Conservation (phyloP, 2,888 invertebrate species). For the Volucella inflata region DNA sequence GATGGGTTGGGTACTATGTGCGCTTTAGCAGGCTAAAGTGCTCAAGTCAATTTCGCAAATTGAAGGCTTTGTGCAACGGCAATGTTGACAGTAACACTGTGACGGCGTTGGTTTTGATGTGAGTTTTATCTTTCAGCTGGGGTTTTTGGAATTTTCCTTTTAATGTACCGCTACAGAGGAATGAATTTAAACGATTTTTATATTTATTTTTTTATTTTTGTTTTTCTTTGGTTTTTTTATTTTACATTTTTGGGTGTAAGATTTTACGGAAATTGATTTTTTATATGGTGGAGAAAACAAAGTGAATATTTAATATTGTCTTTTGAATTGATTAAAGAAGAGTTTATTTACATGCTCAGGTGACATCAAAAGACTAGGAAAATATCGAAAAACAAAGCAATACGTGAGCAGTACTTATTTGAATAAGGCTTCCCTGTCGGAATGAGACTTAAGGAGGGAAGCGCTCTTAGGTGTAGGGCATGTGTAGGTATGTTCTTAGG, state of each 20-base stretch:
- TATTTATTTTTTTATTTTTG: no score
- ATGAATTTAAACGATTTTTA: constrained; percentile 24
- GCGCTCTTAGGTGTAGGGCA: no score
- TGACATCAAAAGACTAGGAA: constrained; percentile 1
- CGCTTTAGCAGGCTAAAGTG: constrained; percentile 39
- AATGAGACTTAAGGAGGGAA: no score
- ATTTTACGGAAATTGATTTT: constrained; percentile 59
- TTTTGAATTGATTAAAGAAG: constrained; percentile 25
- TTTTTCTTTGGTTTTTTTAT: no score
- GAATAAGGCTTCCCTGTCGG: no score
- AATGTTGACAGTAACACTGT: constrained; percentile 41
- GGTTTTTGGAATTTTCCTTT: constrained; percentile 15
- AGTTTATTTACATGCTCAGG: constrained; percentile 10
- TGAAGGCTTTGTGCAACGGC: constrained; percentile 67
- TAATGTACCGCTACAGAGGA: constrained; percentile 5
- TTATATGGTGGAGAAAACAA: constrained; percentile 18
- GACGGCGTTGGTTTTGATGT: constrained; percentile 28
- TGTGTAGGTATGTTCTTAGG: no score
- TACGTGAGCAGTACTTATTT: no score
- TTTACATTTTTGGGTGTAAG: not conserved
- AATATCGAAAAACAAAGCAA: no score
- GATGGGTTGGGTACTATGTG: not conserved
- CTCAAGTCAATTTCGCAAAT: constrained; percentile 70
- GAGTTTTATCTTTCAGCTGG: constrained; percentile 43
- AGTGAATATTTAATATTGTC: constrained; percentile 50